Base-by-base conservation (phyloP, 2,797 vertebrate species). In the Oophaga sylvatica region DNA sequence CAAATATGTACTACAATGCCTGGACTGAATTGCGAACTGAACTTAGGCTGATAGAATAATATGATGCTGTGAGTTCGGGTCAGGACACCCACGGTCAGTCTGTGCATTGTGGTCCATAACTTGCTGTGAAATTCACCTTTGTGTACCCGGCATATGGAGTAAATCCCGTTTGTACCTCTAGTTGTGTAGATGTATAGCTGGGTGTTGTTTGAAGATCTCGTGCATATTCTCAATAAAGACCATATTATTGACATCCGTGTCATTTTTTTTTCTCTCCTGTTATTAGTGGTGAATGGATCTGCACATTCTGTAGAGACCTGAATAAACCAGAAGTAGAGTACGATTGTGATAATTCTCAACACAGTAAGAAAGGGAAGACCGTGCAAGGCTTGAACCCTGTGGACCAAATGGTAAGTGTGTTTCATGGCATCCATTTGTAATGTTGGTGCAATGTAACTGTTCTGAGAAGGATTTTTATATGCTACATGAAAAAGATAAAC, bases 231-330 rank as follows among this genome's bases (percentile, higher is more conserved):
- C 11, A 8, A 7, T 53, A 53, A 53, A 53, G 26, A 26, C 65
- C 26, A 68, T 20, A 8, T 31, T 0, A n/a, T 26, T 73, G 41
- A 73, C 41, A 20, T 73, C 22, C 12, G 10, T 41, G 45, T 56
- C 16, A 15, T 35, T 60, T 63, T 10, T 53, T 19, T 78, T 19
- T 59, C 31, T 70, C 31, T 79, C 35, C 91, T 67, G 91, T 89
- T 80, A 67, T 85, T 59, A 99, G 98, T 93, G 98, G 98, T 78
- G 98, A 99, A 88, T 99, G 98, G 95, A 97, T 99, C 92, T 99
- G 98, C 92, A 98, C 98, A 0, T 99, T 98, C 94, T 99, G 98
- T 92, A 97, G 98, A 94, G 98, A 95, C 92, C 92, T 98, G 85
- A 93, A 92, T 83, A 96, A 92, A 75, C 98, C 98, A 26, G 98